Evolutionary conservation across 2,888 invertebrate species (phyloP).

Genomic region (Altica lythri): DNA sequence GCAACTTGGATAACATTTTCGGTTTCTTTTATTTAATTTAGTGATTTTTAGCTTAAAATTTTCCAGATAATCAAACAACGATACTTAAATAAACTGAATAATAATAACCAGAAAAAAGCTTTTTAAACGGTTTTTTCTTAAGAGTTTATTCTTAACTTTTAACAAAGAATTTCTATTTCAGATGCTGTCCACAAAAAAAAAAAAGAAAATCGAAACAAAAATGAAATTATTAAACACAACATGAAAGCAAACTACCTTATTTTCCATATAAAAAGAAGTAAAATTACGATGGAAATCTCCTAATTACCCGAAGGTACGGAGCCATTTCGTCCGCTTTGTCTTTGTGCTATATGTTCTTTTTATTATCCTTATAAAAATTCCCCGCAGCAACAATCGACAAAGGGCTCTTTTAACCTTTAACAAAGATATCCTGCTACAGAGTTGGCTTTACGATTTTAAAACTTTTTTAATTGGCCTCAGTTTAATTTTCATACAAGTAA

Average conservation of each 20-base stretch:
- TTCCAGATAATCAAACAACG: too few relatives aligned
- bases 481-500: too few relatives aligned
- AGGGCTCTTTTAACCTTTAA: conserved; percentile 38
- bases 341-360: conserved; percentile 40
- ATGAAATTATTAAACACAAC: conserved; percentile 18
- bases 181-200: conserved; percentile 3
- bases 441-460: too few relatives aligned
- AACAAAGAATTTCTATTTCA: conserved; percentile 10
- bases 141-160: conserved; percentile 2
- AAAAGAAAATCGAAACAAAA: conserved; percentile 15
- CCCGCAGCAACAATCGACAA: conserved; percentile 38
- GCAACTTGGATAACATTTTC: too few relatives aligned
- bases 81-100: too few relatives aligned
- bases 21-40: too few relatives aligned
- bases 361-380: conserved; percentile 38
- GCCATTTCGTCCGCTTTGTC: conserved; percentile 40
- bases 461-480: too few relatives aligned
- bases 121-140: too few relatives aligned
- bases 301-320: conserved; percentile 37
- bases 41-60: too few relatives aligned
- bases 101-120: too few relatives aligned
- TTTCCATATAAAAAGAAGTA: conserved; percentile 29
- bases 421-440: conserved; percentile 29
- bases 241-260: conserved; percentile 11
- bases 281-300: conserved; percentile 34